A percentile compares a stretch with the other conserved stretches of the same genome.
Conservation (phyloP, 1,140 invertebrate genomes). For the Conus ventricosus region DNA sequence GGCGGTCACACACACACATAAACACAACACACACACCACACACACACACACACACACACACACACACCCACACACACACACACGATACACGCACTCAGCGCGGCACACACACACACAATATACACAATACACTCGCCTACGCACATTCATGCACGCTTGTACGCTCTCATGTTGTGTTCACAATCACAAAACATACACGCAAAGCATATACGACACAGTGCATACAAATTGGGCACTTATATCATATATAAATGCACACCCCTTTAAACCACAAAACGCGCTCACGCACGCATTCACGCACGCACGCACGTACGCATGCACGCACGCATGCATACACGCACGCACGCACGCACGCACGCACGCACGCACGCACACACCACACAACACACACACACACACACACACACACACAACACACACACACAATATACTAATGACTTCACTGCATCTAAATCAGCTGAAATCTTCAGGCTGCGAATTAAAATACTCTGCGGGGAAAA, state of each 20-base stretch:
- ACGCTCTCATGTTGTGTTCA: no score
- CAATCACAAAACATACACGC: background rate
- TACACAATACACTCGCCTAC: background rate
- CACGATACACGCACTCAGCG: background rate
- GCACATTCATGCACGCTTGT: background rate
- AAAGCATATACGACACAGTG: background rate
- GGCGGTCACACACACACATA: no score
- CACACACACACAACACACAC: background rate
- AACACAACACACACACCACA: no score
- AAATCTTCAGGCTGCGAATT: no score
- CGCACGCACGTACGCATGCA: background rate
- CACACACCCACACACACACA: no score
- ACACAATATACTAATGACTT: background rate
- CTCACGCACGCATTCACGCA: background rate
- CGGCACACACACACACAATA: background rate
- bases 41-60: background rate
- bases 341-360: background rate
- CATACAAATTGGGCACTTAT: background rate
- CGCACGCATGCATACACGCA: background rate
- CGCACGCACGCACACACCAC: conserved; percentile 1
- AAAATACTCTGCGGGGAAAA: no score
- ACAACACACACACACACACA: background rate
- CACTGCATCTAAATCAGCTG: no score
- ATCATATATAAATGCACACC: background rate
- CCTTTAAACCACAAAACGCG: no score